A percentile compares a stretch with the other conserved stretches of the same genome.
Conservation (phyloP, 1,140 invertebrate species). For the Potamilus streckersoni region DNA sequence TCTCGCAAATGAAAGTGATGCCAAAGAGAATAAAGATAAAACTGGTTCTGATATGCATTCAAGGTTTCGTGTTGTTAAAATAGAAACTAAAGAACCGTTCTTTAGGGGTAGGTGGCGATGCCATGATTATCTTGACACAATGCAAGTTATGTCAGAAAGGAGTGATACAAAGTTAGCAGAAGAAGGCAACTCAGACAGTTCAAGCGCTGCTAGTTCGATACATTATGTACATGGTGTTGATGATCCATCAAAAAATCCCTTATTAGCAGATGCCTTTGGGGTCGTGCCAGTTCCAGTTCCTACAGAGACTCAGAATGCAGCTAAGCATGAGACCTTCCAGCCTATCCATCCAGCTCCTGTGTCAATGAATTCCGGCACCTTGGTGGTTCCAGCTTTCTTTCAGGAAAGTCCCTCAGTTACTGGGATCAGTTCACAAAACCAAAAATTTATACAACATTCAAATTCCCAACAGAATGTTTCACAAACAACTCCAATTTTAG, state of each 20-base stretch:
- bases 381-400: too few species aligned
- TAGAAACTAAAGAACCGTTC: constrained; percentile 91
- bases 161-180: constrained; percentile 34
- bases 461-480: too few species aligned
- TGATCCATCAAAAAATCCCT: constrained; percentile 59
- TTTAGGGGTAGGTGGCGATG: constrained; percentile 93
- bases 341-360: constrained; percentile 30
- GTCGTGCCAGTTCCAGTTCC: constrained; percentile 11
- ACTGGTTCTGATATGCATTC: constrained; percentile 28
- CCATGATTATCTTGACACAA: constrained; percentile 93
- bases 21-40: constrained; percentile 40
- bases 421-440: too few species aligned
- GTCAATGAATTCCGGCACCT: too few species aligned
- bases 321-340: constrained; percentile 26
- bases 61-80: constrained; percentile 94
- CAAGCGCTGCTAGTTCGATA: constrained; percentile 59
- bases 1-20: constrained; percentile 15
- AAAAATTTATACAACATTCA: too few species aligned
- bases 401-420: too few species aligned
- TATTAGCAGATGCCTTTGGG: constrained; percentile 40
- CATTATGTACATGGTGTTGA: constrained; percentile 60
- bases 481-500: too few species aligned
- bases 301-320: constrained; percentile 21
- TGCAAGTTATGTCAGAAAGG: constrained; percentile 55
- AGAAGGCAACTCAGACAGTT: constrained; percentile 53